Evolutionary conservation across 2,888 invertebrate genomes (phyloP).

Genomic region (Ditylenchus weischeri): DNA sequence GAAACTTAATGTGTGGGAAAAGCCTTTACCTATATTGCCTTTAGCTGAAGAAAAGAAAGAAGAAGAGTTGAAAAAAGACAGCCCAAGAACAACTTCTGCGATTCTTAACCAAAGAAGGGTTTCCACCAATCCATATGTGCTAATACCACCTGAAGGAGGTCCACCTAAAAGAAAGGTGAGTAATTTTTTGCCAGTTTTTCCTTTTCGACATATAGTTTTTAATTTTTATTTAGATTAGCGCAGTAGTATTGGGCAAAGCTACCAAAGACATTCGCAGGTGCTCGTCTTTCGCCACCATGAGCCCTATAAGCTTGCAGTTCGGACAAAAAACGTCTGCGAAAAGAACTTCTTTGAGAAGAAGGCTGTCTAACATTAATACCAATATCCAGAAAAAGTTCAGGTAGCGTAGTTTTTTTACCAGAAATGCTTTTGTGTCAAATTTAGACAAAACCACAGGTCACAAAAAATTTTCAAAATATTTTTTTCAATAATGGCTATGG

Average conservation of each 20-base stretch:
- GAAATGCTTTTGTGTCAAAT: no score
- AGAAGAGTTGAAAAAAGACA: background rate
- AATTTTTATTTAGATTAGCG: conserved; percentile 20
- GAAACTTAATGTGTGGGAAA: background rate
- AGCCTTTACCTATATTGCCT: background rate
- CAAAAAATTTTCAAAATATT: no score
- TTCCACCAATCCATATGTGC: conserved; percentile 1
- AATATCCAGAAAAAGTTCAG: background rate
- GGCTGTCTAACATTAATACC: conserved; percentile 1
- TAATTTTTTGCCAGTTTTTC: background rate
- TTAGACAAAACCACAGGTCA: no score
- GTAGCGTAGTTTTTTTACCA: background rate
- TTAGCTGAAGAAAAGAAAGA: background rate
- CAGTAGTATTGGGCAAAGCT: conserved; percentile 29
- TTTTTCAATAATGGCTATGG: no score
- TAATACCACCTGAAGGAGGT: conserved; percentile 3
- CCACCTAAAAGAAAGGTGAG: background rate
- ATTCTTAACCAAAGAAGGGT: background rate
- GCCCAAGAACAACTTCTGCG: background rate
- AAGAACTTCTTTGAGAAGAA: conserved; percentile 1
- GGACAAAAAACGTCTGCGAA: background rate
- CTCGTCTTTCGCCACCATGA: background rate
- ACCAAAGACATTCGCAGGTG: conserved; percentile 25
- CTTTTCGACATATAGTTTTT: background rate
- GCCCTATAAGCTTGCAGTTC: background rate